Evolutionary conservation across 2,113 vertebrate species (phyloP), one percentile per base, ranked within the genome.

Genomic region (Amphiprion ocellaris): DNA sequence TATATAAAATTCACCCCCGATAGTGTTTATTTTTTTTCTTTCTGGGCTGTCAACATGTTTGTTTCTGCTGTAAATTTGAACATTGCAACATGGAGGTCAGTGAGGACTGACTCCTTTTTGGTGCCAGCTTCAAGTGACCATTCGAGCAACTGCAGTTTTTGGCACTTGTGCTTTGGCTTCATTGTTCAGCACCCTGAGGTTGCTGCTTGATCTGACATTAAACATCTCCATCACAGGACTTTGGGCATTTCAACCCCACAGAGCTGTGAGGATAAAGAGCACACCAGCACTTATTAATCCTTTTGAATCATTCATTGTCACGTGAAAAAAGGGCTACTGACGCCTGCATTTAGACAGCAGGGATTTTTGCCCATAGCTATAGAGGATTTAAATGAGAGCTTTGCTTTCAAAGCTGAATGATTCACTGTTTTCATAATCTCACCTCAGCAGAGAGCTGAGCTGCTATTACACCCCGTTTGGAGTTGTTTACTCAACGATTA

Each of bases 371-470:
- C 61, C 21, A 72, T 50, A 54, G 49, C 65, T 10, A 66, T 49
- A 74, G 70, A 83, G 74, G 79, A 85, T 90, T 88, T 65, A 89
- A 82, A 87, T 89, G 77, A 81, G 65, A 86, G 84, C 74, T 80
- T 68, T 85, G 80, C 87, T 83, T 75, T 76, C 91, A 74, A 85
- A 82, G 69, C 55, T 58, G 74, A 90, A 86, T 88, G 87, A 91
- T 90, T 90, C 77, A 66, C 84, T 84, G 88, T 91, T 87, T 82
- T 88, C 82, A 81, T 75, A 90, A 89, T 90, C 89, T 87, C 78
- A 86, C 76, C 85, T 83, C 71, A 63, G 66, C 72, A 81, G 28
- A 60, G 53, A 59, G 59, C 70, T 63, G 28, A 77, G 80, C 83
- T 79, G 58, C 63, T 71, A 80, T 90, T 88, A 82, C 33, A 63